A percentile compares a stretch with the other conserved stretches of the same genome.
Evolutionary conservation across 1,140 invertebrate species (phyloP).

Genomic region (Drosophila miranda): DNA sequence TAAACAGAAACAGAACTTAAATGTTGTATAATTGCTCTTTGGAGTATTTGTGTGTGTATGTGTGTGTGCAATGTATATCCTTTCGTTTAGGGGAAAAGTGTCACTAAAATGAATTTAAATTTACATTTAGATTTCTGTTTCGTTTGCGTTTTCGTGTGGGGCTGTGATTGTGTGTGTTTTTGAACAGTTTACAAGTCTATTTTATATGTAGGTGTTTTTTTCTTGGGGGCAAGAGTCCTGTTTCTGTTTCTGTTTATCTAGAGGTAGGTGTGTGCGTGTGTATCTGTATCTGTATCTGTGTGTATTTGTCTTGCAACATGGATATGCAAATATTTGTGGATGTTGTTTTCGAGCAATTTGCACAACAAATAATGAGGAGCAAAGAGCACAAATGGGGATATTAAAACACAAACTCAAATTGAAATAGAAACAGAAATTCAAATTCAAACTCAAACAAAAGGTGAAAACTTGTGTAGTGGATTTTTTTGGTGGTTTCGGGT

Average conservation of each 20-base stretch:
- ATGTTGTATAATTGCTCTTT: slow-evolving; percentile 28
- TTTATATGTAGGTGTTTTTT: neutral
- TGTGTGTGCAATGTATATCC: neutral
- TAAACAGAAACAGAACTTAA: neutral
- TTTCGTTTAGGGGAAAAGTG: neutral
- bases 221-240: slow-evolving; percentile 25
- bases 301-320: slow-evolving; percentile 31
- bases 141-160: neutral
- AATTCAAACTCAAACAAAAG: slow-evolving; percentile 24
- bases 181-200: neutral
- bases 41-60: neutral
- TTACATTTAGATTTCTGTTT: slow-evolving; percentile 2
- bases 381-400: slow-evolving; percentile 16
- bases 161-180: slow-evolving; percentile 2
- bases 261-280: slow-evolving; percentile 6
- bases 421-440: slow-evolving; percentile 14
- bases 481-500: neutral
- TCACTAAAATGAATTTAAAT: slow-evolving; percentile 12
- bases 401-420: slow-evolving; percentile 19
- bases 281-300: slow-evolving; percentile 7
- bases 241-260: slow-evolving; percentile 46
- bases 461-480: slow-evolving; percentile 4
- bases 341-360: slow-evolving; percentile 67
- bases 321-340: slow-evolving; percentile 40
- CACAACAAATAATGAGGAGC: slow-evolving; percentile 73